These are phyloP conservation scores for Acanthosepion pharaonis DNA, from an alignment of 2,888 invertebrate genomes.

Conservation along the genomic window DNA sequence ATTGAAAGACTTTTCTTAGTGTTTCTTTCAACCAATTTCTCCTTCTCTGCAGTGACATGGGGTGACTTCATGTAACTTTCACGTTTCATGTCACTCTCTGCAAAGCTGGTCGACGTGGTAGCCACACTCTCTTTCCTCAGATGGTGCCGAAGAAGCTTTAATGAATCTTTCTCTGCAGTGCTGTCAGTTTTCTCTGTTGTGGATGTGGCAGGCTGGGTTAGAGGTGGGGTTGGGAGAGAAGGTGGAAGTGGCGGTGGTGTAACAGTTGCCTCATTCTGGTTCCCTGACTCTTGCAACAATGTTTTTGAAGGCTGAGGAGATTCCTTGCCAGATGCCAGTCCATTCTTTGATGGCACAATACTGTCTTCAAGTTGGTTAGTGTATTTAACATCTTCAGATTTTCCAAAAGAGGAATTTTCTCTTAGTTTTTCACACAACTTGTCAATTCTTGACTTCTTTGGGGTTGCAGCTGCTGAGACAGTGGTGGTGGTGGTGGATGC, in stretches of 20 bases:
- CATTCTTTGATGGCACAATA: background rate
- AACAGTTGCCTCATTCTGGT: background rate
- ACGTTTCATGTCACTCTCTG: slow-evolving; percentile 11
- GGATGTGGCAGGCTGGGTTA: background rate
- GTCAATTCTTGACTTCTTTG: slow-evolving; percentile 45
- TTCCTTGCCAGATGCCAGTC: background rate
- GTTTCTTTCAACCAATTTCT: background rate
- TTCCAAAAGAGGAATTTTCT: slow-evolving; percentile 39
- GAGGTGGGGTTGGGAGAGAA: background rate
- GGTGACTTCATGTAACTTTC: background rate
- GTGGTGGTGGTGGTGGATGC: background rate
- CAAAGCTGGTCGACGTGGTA: background rate
- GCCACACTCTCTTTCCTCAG: background rate
- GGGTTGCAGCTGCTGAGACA: background rate
- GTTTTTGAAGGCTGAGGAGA: background rate
- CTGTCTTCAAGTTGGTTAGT: background rate
- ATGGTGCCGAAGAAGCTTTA: background rate
- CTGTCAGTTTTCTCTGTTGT: background rate
- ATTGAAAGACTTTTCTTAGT: background rate
- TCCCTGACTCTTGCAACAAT: background rate
- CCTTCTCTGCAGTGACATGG: background rate
- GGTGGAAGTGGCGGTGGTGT: background rate
- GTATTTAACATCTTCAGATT: slow-evolving; percentile 41
- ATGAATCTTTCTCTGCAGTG: background rate
- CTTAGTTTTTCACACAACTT: slow-evolving; percentile 38